Evolutionary conservation across 2,888 invertebrate genomes (phyloP), one percentile per base, ranked within the genome.

Genomic region (Timandra comae): DNA sequence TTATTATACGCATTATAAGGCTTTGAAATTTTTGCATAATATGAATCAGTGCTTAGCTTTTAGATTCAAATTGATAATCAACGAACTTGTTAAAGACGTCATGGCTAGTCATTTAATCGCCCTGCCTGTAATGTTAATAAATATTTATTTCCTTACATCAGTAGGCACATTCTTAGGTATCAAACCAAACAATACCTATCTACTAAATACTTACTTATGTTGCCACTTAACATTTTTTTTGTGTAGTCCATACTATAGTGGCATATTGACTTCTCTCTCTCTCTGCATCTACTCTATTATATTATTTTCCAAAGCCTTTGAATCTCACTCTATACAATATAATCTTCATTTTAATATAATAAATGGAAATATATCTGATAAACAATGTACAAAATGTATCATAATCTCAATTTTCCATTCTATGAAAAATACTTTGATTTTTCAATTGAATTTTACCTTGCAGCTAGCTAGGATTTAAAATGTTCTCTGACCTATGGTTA

Each of bases 11-110:
- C 1, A 16, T 16, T 3, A 6, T 6, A 53, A 41, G 33, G 39
- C 38, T 54, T 46, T 30, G 34, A 42, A 51, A 50, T 46, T 47
- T 40, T 48, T 44, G 38, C 50, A 42, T 58, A 52, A 41, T 54
- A 51, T 55, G 60, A 52, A 63, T 59, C 55, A 63, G 49, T 58
- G 69, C 65, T 71, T 67, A 57, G 56, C 62, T 62, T 63, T 57
- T 61, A 65, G 57, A 56, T 66, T n/a, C 58, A 60, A 56, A 59
- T 51, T 60, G 48, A 53, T 57, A 64, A 74, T 80, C 80, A 81
- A 78, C 77, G 72, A 80, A 77, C 64, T 75, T 71, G 72, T 65
- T 67, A 59, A 67, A 66, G 69, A 72, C 68, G 64, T 70, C 68
- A 64, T 62, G 67, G 69, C 80, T 79, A 81, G 80, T 82, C 79